These are phyloP conservation scores for Pteropus rufus DNA, from an alignment of 2,797 vertebrate species.

Conservation along the genomic window DNA sequence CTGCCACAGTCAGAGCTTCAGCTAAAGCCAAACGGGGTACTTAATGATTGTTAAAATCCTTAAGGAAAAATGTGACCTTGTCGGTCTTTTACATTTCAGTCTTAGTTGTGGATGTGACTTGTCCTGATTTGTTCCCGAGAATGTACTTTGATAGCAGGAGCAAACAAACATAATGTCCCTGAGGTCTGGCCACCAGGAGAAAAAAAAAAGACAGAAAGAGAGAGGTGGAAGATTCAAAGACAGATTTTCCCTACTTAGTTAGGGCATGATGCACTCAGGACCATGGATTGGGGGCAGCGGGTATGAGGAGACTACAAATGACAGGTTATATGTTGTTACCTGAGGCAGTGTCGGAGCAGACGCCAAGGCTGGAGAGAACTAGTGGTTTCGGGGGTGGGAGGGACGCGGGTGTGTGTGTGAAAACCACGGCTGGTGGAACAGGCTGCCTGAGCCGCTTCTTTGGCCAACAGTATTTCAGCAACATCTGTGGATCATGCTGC, in stretches of 20 bases:
- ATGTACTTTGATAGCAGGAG: not conserved
- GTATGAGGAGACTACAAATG: not conserved
- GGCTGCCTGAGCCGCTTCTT: not conserved
- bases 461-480: not conserved
- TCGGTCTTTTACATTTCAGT: not conserved
- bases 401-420: not conserved
- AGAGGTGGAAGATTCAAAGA: not conserved
- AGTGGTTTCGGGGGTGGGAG: not conserved
- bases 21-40: not conserved
- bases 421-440: accelerated
- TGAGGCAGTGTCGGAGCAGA: not conserved
- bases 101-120: not conserved
- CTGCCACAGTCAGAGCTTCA: not conserved
- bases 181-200: not conserved
- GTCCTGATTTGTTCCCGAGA: not conserved
- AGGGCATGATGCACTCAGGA: not conserved
- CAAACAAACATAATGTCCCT: not conserved
- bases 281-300: not conserved
- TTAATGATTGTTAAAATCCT: not conserved
- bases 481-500: not conserved
- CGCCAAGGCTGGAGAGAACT: not conserved
- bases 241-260: not conserved
- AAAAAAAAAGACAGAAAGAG: not conserved
- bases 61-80: not conserved
- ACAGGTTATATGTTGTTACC: not conserved